These are phyloP conservation scores for Lordiphosa stackelbergi DNA, from an alignment of 1,140 invertebrate genomes.

Conservation along the genomic window DNA sequence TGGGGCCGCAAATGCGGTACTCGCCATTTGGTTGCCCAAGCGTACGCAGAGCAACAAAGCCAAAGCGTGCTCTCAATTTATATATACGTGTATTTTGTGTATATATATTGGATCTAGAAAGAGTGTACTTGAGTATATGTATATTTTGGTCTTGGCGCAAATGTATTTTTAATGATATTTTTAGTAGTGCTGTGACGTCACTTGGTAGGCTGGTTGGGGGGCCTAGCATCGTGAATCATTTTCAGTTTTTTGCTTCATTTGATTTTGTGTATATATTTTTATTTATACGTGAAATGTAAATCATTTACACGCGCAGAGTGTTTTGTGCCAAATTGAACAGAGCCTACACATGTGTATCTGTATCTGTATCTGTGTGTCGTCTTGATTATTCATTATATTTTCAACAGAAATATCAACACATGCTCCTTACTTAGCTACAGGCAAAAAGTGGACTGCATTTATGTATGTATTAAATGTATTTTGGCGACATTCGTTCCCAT, in stretches of 20 bases:
- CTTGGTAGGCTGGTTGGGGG: constrained; percentile 18
- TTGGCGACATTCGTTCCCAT: constrained; percentile 41
- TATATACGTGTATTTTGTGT: constrained; percentile 10
- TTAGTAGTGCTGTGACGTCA: constrained; percentile 68
- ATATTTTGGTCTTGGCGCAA: constrained; percentile 45
- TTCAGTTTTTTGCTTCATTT: constrained; percentile 38
- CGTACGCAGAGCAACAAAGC: constrained; percentile 20
- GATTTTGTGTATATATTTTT: constrained; percentile 33
- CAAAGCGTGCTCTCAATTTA: constrained; percentile 54
- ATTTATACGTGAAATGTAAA: constrained; percentile 51
- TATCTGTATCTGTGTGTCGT: constrained; percentile 31
- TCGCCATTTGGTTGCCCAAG: constrained; percentile 20
- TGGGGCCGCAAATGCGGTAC: constrained; percentile 31
- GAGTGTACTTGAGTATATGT: constrained; percentile 8
- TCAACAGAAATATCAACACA: constrained; percentile 49
- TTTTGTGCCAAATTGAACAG: constrained; percentile 60
- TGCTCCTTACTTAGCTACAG: constrained; percentile 8
- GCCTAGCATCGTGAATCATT: constrained; percentile 53
- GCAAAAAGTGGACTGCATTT: constrained; percentile 14
- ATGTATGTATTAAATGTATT: constrained; percentile 34
- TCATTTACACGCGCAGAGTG: constrained; percentile 57
- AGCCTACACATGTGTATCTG: constrained; percentile 39
- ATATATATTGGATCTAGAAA: constrained; percentile 26
- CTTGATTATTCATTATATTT: constrained; percentile 62
- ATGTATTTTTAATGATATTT: constrained; percentile 67